These are phyloP conservation scores for Thecocarcelia acutangulata DNA, from an alignment of 2,888 invertebrate genomes.

Conservation along the genomic window DNA sequence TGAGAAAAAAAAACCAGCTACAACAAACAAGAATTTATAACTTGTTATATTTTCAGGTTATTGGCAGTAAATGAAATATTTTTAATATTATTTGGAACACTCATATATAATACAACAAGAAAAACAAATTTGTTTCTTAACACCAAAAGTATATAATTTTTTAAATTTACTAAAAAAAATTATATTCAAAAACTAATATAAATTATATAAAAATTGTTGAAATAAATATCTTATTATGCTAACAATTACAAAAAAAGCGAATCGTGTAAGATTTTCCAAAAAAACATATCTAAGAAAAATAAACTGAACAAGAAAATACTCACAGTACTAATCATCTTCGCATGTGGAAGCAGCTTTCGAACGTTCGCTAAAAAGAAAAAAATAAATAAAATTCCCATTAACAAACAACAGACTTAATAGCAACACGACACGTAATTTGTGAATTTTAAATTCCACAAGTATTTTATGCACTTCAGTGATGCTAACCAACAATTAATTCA, in stretches of 20 bases:
- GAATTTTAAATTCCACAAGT: slow-evolving; percentile 1
- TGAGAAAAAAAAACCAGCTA: background rate
- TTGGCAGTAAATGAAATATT: slow-evolving; percentile 36
- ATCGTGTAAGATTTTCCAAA: background rate
- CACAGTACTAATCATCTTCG: slow-evolving; percentile 42
- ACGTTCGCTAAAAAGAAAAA: slow-evolving; percentile 13
- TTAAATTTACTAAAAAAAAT: no score
- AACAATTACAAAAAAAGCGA: slow-evolving; percentile 22
- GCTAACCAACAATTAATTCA: no score
- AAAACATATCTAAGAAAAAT: background rate
- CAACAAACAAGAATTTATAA: slow-evolving; percentile 37
- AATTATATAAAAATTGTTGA: no score
- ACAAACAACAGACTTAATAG: slow-evolving; percentile 32
- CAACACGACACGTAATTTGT: slow-evolving; percentile 25
- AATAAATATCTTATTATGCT: no score
- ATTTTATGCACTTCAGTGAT: background rate
- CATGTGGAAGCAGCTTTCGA: slow-evolving; percentile 46
- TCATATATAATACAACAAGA: background rate
- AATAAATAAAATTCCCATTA: slow-evolving; percentile 7
- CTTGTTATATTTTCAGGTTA: slow-evolving; percentile 16
- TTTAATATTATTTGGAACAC: background rate
- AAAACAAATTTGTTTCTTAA: slow-evolving; percentile 30
- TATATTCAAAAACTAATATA: no score
- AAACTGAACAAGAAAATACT: background rate
- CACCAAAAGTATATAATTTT: background rate